Evolutionary conservation across 2,113 vertebrate genomes (phyloP).

Genomic region (Tachycineta bicolor): DNA sequence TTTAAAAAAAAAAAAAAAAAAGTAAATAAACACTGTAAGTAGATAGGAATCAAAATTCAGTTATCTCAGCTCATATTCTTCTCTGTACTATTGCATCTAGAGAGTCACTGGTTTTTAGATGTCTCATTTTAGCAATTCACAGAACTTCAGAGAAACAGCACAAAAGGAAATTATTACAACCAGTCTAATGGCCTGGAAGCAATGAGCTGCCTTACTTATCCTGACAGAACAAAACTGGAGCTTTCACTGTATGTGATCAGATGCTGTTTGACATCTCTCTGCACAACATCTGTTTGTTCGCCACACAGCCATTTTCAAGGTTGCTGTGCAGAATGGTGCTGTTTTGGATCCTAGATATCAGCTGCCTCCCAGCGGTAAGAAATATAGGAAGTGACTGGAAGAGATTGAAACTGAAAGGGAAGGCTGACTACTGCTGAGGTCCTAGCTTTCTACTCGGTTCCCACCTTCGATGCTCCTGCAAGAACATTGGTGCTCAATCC

Average conservation of each 20-base stretch:
- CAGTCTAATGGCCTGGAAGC: not conserved
- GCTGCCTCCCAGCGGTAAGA: slow-evolving; percentile 22
- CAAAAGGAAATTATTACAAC: not conserved
- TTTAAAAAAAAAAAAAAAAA: not conserved
- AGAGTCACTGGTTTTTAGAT: not conserved
- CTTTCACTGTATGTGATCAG: not conserved
- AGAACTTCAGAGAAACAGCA: not conserved
- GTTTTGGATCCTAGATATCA: not conserved
- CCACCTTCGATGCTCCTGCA: not conserved
- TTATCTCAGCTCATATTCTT: not conserved
- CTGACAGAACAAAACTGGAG: not conserved
- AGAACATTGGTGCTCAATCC: not conserved
- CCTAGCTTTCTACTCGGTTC: not conserved
- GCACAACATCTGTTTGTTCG: not conserved
- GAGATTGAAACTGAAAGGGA: not conserved
- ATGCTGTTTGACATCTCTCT: not conserved
- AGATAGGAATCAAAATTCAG: not conserved
- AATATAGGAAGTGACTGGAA: not conserved
- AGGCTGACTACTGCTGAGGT: not conserved
- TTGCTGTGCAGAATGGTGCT: not conserved
- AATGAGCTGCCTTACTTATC: not conserved
- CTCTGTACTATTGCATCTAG: not conserved
- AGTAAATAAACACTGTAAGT: not conserved
- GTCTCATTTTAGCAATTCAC: not conserved
- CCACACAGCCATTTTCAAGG: not conserved